These are phyloP conservation scores for Eupelmus urozonus DNA, from an alignment of 2,888 invertebrate species.

Conservation along the genomic window DNA sequence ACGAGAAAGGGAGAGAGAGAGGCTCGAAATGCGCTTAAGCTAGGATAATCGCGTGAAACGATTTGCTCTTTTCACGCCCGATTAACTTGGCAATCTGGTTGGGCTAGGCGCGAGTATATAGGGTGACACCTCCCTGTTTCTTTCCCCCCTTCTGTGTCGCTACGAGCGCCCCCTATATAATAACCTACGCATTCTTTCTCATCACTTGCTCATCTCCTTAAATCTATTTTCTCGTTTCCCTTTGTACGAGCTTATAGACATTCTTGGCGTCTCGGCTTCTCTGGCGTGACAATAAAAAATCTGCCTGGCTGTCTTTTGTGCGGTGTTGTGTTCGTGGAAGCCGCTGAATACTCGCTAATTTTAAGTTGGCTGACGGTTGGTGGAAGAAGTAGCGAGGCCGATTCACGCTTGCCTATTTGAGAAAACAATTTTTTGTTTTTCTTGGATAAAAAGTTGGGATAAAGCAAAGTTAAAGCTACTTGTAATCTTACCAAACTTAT, in stretches of 20 bases:
- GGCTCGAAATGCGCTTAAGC: slow-evolving; percentile 60
- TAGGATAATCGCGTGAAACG: slow-evolving; percentile 74
- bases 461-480: no score
- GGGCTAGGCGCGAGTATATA: slow-evolving; percentile 38
- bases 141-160: neutral
- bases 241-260: neutral
- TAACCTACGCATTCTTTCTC: slow-evolving; percentile 48
- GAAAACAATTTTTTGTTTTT: no score
- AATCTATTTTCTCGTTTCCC: slow-evolving; percentile 59
- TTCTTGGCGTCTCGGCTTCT: neutral
- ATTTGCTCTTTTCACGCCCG: slow-evolving; percentile 76
- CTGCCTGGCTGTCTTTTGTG: no score
- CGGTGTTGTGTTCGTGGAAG: no score
- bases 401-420: no score
- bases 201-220: slow-evolving; percentile 41
- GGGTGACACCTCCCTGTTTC: neutral
- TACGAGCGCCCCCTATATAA: slow-evolving; percentile 8
- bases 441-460: no score
- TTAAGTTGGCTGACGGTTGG: no score
- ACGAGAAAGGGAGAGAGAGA: neutral
- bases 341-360: no score
- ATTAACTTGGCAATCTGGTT: slow-evolving; percentile 72
- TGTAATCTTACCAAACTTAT: no score
- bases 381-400: no score
- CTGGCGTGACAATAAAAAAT: no score